Evolutionary conservation across 2,113 vertebrate genomes (phyloP).

Genomic region (Cygnus atratus): DNA sequence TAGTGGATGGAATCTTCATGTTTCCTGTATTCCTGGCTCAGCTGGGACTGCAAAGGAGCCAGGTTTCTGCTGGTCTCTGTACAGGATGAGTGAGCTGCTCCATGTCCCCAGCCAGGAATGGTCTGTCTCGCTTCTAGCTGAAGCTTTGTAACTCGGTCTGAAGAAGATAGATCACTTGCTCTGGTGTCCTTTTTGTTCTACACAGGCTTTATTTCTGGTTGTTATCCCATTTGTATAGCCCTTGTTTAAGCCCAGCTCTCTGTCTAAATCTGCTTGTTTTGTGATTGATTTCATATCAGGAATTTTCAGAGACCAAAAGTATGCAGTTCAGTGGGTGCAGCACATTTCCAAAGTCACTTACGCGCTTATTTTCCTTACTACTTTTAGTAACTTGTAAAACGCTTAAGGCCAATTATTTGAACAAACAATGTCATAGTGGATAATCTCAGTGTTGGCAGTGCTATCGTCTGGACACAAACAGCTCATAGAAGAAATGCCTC

Average conservation of each 20-base stretch:
- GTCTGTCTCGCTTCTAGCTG: neutral
- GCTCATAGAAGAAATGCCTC: neutral
- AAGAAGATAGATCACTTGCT: neutral
- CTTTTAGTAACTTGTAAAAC: conserved; percentile 38
- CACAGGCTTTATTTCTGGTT: neutral
- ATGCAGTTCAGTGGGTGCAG: neutral
- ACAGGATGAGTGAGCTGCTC: neutral
- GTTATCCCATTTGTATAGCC: neutral
- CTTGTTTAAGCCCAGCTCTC: neutral
- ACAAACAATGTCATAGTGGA: neutral
- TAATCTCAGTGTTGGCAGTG: neutral
- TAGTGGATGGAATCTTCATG: neutral
- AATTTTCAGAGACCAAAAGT: neutral
- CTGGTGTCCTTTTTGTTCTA: neutral
- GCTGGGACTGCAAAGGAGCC: neutral
- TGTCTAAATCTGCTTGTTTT: neutral
- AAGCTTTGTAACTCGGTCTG: neutral
- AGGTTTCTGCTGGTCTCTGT: neutral
- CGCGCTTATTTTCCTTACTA: conserved; percentile 15
- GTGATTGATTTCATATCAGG: neutral
- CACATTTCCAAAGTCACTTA: neutral
- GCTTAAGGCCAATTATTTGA: neutral
- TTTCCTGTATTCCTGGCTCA: neutral
- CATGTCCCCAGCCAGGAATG: neutral
- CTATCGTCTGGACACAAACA: neutral